Percentiles rank a stretch among this genome's conserved stretches.
These are phyloP conservation scores for Melinopterus prodromus DNA, from an alignment of 2,888 invertebrate genomes.

Conservation along the genomic window DNA sequence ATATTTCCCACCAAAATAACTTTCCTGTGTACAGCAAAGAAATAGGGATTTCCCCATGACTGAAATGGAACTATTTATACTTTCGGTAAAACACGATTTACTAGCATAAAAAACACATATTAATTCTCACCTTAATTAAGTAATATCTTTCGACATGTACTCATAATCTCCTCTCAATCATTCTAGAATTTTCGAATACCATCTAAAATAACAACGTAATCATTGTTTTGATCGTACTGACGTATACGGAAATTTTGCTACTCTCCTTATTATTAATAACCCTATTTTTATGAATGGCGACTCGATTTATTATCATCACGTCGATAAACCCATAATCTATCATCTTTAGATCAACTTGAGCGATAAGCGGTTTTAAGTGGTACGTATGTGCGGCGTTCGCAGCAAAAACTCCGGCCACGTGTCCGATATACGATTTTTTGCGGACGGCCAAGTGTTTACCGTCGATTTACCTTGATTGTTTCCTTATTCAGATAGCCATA, in stretches of 20 bases:
- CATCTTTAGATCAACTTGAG: background rate
- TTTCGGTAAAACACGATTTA: too few relatives aligned
- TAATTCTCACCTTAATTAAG: too few relatives aligned
- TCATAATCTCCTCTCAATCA: background rate
- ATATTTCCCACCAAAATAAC: too few relatives aligned
- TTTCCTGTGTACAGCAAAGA: too few relatives aligned
- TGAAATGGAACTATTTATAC: too few relatives aligned
- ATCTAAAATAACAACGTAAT: background rate
- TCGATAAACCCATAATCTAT: background rate
- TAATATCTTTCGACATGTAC: too few relatives aligned
- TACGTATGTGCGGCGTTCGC: background rate
- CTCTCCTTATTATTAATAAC: background rate
- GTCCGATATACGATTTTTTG: background rate
- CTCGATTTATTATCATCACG: background rate
- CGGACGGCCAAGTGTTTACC: background rate
- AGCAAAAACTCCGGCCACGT: background rate
- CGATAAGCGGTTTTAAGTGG: background rate
- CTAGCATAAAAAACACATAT: too few relatives aligned
- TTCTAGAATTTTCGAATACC: background rate
- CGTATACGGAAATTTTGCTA: background rate
- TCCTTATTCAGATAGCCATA: background rate
- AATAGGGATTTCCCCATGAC: too few relatives aligned
- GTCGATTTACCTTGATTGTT: background rate
- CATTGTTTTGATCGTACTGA: background rate
- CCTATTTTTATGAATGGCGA: slow-evolving; percentile 4